Percentiles rank a stretch among this genome's conserved stretches.
phyloP scores from a whole-genome alignment of 2,113 vertebrate genomes.

The Hiodon alosoides region DNA sequence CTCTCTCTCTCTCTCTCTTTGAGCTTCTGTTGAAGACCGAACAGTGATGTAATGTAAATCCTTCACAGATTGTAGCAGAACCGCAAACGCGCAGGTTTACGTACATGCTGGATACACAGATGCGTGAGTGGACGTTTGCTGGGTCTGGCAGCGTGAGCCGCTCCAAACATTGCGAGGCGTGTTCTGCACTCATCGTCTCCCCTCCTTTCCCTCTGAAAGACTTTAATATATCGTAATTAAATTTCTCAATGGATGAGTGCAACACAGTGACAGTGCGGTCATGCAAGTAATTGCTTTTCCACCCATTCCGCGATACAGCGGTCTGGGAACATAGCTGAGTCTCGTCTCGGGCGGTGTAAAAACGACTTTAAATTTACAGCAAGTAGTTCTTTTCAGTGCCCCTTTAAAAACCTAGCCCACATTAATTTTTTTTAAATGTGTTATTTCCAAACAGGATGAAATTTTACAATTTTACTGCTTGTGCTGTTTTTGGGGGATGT shows the following conservation, averaged over 20 bases:
- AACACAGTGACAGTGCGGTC: slow-evolving; percentile 61
- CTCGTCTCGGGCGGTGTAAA: slow-evolving; percentile 39
- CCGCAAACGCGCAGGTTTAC: no score
- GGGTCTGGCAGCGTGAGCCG: no score
- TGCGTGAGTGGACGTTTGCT: no score
- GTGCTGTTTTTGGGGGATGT: slow-evolving; percentile 9
- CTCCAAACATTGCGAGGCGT: neutral
- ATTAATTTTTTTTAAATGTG: neutral
- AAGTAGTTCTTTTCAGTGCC: slow-evolving; percentile 33
- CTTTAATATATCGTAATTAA: slow-evolving; percentile 57
- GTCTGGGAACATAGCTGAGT: slow-evolving; percentile 31
- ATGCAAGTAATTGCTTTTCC: slow-evolving; percentile 65
- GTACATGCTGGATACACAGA: no score
- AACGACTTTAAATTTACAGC: slow-evolving; percentile 18
- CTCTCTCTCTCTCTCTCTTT: no score
- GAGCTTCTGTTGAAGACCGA: no score
- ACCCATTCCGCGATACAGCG: slow-evolving; percentile 33
- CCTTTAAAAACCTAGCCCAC: slow-evolving; percentile 21
- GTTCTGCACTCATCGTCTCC: slow-evolving; percentile 8
- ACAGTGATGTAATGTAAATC: no score
- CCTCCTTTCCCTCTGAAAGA: slow-evolving; percentile 31
- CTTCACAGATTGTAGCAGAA: no score
- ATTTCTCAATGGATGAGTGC: slow-evolving; percentile 56
- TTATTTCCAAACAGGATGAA: neutral
- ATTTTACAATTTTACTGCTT: neutral